Evolutionary conservation across 2,797 vertebrate genomes (phyloP), one percentile per base, ranked within the genome.

Genomic region (Anguilla megastoma): DNA sequence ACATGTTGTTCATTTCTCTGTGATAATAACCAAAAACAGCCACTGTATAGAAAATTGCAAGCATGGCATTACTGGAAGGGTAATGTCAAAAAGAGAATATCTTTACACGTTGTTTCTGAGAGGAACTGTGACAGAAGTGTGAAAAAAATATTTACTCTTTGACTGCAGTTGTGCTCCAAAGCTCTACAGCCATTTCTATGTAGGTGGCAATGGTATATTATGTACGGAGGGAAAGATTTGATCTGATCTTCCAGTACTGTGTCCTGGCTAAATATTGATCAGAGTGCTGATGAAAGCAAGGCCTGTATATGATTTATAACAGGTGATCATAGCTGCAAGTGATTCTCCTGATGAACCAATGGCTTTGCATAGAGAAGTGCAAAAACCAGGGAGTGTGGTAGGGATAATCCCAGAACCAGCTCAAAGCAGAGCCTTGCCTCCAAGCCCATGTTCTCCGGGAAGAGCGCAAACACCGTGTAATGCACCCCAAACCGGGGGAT

Each of bases 401-500:
- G 27, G 6, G 27, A 27, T 3, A n/a, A n/a, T 56, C 95, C 95
- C 0, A 95, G 92, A 71, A 95, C 94, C 66, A 96, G 89, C 90
- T 96, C 95, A 0, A 96, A 93, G 90, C 92, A 94, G 0, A 96
- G 89, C 21, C 95, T 90, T 27, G 91, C 91, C 0, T 91, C 89
- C 0, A 91, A 60, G 0, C 92, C 92, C 0, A 95, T 74, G 0
- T 94, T 92, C 69, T 94, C 93, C 0, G 95, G 95, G 87, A 96
- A 94, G 74, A 96, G 91, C 0, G 94, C 95, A 0, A 96, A 96
- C 50, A 94, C 56, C 71, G 94, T 71, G 0, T 95, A 95, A 91
- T 95, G 95, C 2, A 95, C 88, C 1, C 95, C 94, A 0, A 96
- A 94, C 88, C 95, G 92, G 50, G 95, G 95, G 90, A 95, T 93